Evolutionary conservation across 2,113 vertebrate species (phyloP).

Genomic region (Clupea harengus): DNA sequence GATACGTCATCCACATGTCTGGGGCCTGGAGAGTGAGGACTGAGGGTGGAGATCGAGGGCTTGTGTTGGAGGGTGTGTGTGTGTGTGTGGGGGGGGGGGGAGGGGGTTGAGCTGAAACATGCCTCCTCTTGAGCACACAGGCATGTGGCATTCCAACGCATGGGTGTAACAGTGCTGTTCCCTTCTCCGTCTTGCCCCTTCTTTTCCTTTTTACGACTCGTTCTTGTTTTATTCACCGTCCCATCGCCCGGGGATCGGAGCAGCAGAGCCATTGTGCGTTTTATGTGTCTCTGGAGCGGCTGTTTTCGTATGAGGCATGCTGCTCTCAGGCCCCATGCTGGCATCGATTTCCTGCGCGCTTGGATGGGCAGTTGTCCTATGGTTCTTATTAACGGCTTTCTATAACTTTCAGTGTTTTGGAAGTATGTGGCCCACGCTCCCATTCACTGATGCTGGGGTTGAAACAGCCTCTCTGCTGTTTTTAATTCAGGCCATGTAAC

Average conservation of each 20-base stretch:
- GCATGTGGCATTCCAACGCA: constrained; percentile 63
- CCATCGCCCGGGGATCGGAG: constrained; percentile 49
- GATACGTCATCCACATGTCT: neutral
- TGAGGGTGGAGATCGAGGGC: neutral
- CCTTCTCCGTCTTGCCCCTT: constrained; percentile 31
- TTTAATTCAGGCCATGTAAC: constrained; percentile 58
- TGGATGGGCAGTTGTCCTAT: constrained; percentile 14
- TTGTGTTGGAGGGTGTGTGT: constrained; percentile 39
- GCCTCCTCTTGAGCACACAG: constrained; percentile 57
- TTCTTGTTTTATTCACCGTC: constrained; percentile 60
- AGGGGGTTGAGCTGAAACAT: constrained; percentile 51
- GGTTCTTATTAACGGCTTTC: constrained; percentile 13
- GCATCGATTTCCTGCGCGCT: constrained; percentile 26
- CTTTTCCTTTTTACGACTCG: constrained; percentile 50
- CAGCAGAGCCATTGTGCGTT: constrained; percentile 51
- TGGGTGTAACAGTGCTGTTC: constrained; percentile 41
- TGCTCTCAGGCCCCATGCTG: constrained; percentile 49
- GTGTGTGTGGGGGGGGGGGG: constrained; percentile 49
- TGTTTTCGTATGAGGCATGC: constrained; percentile 54
- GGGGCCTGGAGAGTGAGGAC: neutral
- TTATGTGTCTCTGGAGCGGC: constrained; percentile 48
- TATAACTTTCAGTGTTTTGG: constrained; percentile 50
- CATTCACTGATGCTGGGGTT: constrained; percentile 36
- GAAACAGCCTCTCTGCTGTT: constrained; percentile 57
- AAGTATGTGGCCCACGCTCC: constrained; percentile 43